Evolutionary conservation across 2,113 vertebrate genomes (phyloP).

Genomic region (Garra rufa): DNA sequence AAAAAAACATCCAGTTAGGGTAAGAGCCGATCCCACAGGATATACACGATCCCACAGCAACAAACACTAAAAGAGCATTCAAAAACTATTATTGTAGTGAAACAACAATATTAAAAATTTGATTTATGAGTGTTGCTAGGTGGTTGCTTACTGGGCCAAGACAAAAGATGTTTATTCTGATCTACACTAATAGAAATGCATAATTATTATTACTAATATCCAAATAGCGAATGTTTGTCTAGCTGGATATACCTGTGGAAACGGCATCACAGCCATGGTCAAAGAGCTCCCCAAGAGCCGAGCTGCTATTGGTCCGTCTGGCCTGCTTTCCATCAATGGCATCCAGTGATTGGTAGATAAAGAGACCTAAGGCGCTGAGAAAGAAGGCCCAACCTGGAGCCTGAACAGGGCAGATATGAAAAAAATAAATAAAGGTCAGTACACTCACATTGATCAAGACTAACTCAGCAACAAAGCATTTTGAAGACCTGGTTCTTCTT

Average conservation of each 20-base stretch:
- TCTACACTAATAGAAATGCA: background rate
- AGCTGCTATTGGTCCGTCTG: slow-evolving; percentile 92
- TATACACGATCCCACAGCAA: slow-evolving; percentile 87
- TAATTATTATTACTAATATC: background rate
- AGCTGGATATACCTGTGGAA: slow-evolving; percentile 85
- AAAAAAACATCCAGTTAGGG: slow-evolving; percentile 93
- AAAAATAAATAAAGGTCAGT: background rate
- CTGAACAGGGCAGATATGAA: slow-evolving; percentile 66
- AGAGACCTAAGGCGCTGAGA: slow-evolving; percentile 88
- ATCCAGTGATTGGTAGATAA: slow-evolving; percentile 96
- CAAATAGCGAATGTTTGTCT: background rate
- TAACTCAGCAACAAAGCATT: too few species aligned
- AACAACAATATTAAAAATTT: too few species aligned
- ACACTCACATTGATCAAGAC: background rate
- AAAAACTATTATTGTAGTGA: too few species aligned
- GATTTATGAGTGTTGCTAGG: background rate
- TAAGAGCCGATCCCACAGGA: slow-evolving; percentile 86
- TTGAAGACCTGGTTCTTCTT: slow-evolving; percentile 2
- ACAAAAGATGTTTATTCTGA: background rate
- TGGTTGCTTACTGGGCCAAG: background rate
- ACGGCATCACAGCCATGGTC: slow-evolving; percentile 97
- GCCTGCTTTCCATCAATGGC: slow-evolving; percentile 98
- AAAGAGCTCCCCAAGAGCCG: slow-evolving; percentile 93
- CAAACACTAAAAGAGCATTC: slow-evolving; percentile 81
- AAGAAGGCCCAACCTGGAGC: slow-evolving; percentile 91